Evolutionary conservation across 2,888 invertebrate species (phyloP), one percentile per base, ranked within the genome.

Genomic region (Mactromeris polynyma): DNA sequence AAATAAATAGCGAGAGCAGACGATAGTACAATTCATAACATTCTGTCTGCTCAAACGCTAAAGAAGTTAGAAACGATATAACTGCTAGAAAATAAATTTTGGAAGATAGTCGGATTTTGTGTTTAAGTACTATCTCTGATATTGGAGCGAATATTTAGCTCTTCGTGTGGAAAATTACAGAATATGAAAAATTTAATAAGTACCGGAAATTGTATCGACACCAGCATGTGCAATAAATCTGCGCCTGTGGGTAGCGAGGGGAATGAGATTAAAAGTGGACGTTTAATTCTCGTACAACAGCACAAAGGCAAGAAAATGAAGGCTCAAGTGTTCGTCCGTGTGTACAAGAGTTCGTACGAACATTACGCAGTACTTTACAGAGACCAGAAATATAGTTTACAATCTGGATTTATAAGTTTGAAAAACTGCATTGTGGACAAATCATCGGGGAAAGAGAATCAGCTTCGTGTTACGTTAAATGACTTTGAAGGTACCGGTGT

Each of bases 291-390:
- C 54, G 46, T 94, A 19, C 93, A 94, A 69, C 89, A 84, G 21
- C 87, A 89, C n/a, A 90, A 91, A 31, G 92, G 92, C 4, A 90
- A 91, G 81, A 83, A 82, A 11, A 84, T 90, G 85, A 90, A 91
- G 73, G 69, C 93, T 2, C 92, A 93, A 0, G 94, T 95, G 64
- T 93, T 93, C 58, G 94, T 94, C 19, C 91, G 94, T 64, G 94
- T 94, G 64, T 94, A 95, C 90, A 89, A 93, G 78, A 95, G 92
- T 86, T 92, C 91, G 79, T 95, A 94, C 86, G 95, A 94, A 89
- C 95, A 94, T 84, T 95, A 93, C 80, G 94, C 93, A 9, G 93
- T 95, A 2, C 84, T 95, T 26, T 94, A 93, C 90, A 94, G 93
- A 83, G 94, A 95, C 86, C 90, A 93, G 64, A 92, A 91, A 81